Percentiles rank a stretch among this genome's conserved stretches.
These are phyloP conservation scores for Eledona agricola DNA, from an alignment of 2,888 invertebrate genomes.

Conservation along the genomic window DNA sequence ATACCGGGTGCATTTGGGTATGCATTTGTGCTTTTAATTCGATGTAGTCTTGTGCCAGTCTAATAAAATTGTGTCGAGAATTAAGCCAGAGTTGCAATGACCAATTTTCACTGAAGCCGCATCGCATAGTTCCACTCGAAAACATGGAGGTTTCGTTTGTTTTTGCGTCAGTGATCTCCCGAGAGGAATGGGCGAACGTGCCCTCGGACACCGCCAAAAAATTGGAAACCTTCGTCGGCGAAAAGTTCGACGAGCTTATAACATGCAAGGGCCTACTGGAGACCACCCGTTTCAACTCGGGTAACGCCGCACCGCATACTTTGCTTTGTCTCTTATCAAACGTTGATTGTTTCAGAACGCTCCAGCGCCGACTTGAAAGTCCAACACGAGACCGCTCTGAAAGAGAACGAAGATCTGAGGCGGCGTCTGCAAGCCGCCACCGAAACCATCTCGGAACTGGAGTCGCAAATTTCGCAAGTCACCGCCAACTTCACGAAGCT, in stretches of 20 bases:
- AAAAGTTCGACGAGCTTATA: constrained; percentile 75
- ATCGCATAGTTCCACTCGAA: constrained; percentile 4
- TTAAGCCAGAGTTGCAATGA: constrained; percentile 5
- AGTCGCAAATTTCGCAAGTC: constrained; percentile 70
- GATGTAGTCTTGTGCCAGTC: constrained; percentile 8
- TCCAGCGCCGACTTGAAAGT: constrained; percentile 67
- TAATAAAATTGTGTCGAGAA: not conserved
- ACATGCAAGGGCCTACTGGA: constrained; percentile 79
- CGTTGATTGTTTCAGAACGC: constrained; percentile 64
- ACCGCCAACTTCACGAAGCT: constrained; percentile 72
- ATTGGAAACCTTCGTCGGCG: constrained; percentile 68
- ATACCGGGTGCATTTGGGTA: constrained; percentile 21
- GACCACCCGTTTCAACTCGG: constrained; percentile 70
- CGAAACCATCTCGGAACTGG: constrained; percentile 71
- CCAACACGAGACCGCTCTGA: constrained; percentile 66
- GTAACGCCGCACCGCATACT: constrained; percentile 58
- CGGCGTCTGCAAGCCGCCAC: constrained; percentile 70
- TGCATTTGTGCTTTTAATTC: constrained; percentile 9
- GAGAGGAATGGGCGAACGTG: constrained; percentile 67
- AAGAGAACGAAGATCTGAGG: constrained; percentile 71
- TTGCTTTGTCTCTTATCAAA: constrained; percentile 1
- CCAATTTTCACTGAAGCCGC: constrained; percentile 1
- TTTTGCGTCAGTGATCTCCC: constrained; percentile 61
- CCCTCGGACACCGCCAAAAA: constrained; percentile 68
- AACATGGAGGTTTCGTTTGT: constrained; percentile 55